A percentile compares a stretch with the other conserved stretches of the same genome.
These are phyloP conservation scores for Poecilobothrus nobilitatus DNA, from an alignment of 2,888 invertebrate species.

Conservation along the genomic window DNA sequence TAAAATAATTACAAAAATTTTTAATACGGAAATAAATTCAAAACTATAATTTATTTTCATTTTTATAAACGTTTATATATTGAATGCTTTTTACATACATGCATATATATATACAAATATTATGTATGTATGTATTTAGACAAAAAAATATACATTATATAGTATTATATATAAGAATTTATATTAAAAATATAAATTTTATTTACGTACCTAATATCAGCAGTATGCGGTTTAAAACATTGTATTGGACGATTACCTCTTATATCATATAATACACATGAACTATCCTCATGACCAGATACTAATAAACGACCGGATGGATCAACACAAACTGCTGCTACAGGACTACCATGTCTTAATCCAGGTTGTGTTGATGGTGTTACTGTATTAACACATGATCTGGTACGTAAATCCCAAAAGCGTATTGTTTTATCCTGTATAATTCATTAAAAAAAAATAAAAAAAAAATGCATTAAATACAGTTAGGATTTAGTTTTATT, in stretches of 20 bases:
- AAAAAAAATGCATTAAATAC: no score
- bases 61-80: not conserved
- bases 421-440: slow-evolving; percentile 74
- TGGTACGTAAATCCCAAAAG: slow-evolving; percentile 88
- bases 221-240: slow-evolving; percentile 80
- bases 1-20: no score
- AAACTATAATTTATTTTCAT: no score
- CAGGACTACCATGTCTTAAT: slow-evolving; percentile 65
- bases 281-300: slow-evolving; percentile 88
- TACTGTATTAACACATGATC: slow-evolving; percentile 82
- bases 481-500: no score
- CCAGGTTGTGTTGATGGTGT: slow-evolving; percentile 72
- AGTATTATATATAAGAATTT: no score
- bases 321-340: slow-evolving; percentile 85
- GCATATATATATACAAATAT: not conserved
- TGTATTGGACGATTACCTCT: slow-evolving; percentile 80
- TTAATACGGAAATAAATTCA: no score
- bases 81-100: no score
- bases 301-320: slow-evolving; percentile 85
- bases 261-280: slow-evolving; percentile 84
- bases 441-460: no score
- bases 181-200: no score
- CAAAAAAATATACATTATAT: not conserved
- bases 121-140: not conserved
- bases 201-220: slow-evolving; percentile 55